Conservation (phyloP, 2,113 vertebrate species). For the Protobothrops flavoviridis region DNA sequence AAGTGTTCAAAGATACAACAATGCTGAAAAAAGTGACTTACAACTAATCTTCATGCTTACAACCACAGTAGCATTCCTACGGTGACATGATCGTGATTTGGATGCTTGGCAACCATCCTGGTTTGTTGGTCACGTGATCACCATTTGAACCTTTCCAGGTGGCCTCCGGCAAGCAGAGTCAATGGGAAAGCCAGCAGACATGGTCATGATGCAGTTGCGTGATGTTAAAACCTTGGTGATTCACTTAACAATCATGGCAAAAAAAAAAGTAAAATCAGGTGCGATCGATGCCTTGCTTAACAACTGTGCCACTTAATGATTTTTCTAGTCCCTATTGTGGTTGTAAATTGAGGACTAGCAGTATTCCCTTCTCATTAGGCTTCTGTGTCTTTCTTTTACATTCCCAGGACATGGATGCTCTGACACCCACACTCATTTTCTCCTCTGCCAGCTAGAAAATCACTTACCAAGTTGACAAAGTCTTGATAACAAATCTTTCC, state of each 20-base stretch:
- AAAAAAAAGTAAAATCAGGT: background rate
- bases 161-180: background rate
- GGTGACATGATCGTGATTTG: background rate
- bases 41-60: background rate
- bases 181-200: background rate
- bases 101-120: background rate
- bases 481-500: constrained; percentile 97
- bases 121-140: background rate
- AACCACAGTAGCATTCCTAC: background rate
- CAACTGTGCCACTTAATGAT: background rate
- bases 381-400: background rate
- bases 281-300: background rate
- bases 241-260: background rate
- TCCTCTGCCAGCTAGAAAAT: background rate
- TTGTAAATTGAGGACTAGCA: background rate
- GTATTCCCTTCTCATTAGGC: background rate
- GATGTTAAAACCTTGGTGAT: background rate
- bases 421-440: background rate
- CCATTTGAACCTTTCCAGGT: background rate
- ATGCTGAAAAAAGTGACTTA: background rate
- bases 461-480: constrained; percentile 94
- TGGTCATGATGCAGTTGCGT: background rate
- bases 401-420: background rate
- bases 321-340: background rate
- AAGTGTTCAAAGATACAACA: background rate